Evolutionary conservation across 2,113 vertebrate genomes (phyloP).

Genomic region (Delphinapterus leucas): DNA sequence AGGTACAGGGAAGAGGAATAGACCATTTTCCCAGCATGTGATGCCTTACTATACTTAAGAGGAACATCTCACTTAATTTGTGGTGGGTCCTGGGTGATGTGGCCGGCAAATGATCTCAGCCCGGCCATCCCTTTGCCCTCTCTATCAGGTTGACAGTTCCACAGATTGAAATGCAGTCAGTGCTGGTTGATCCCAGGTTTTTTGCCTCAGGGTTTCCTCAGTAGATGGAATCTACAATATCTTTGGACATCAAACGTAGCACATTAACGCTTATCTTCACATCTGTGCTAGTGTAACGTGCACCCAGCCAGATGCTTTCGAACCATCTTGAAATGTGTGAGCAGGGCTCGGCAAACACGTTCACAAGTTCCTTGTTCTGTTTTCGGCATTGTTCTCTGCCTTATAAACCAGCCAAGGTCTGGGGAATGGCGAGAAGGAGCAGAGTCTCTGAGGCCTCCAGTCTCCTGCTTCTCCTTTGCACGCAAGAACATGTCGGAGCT

Average conservation of each 20-base stretch:
- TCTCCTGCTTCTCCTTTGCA: not conserved
- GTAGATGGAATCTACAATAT: not conserved
- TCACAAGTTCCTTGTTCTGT: not conserved
- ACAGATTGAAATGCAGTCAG: fast-evolving
- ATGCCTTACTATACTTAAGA: not conserved
- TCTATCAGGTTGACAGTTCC: no score
- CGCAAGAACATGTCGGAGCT: fast-evolving
- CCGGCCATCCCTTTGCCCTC: fast-evolving
- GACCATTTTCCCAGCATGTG: not conserved
- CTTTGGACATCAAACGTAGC: not conserved
- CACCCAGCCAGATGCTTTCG: not conserved
- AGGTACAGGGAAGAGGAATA: not conserved
- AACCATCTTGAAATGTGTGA: not conserved
- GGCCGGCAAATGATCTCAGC: fast-evolving
- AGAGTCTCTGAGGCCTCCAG: not conserved
- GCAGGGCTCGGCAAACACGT: not conserved
- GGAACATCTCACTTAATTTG: not conserved
- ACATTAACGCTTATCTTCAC: not conserved
- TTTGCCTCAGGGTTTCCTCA: not conserved
- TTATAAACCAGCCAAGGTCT: not conserved
- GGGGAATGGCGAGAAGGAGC: not conserved
- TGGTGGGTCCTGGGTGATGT: fast-evolving
- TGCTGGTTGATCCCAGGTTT: not conserved
- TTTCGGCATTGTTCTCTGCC: not conserved
- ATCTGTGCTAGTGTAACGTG: not conserved